Conservation (phyloP, 2,888 invertebrate genomes). For the Aphrophora alni region DNA sequence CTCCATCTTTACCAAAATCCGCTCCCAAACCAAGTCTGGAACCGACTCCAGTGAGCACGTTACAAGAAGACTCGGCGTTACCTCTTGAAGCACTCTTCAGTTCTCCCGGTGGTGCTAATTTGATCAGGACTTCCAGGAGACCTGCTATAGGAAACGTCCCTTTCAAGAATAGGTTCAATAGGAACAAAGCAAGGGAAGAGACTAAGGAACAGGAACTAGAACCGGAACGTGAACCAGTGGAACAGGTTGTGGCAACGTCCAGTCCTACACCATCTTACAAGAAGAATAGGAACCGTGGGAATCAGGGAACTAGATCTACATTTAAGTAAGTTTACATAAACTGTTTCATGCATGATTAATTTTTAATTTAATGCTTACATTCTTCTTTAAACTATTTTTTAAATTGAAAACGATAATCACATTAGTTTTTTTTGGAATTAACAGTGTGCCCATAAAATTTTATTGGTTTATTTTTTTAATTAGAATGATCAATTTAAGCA, state of each 20-base stretch:
- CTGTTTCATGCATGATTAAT: too few relatives aligned
- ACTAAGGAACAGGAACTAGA: constrained; percentile 53
- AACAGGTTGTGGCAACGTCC: constrained; percentile 44
- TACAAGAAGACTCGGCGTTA: constrained; percentile 64
- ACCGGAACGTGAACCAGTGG: constrained; percentile 53
- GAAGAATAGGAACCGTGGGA: constrained; percentile 46
- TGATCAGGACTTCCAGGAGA: constrained; percentile 62
- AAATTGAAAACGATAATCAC: too few relatives aligned
- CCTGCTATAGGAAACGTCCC: constrained; percentile 52
- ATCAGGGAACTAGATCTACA: constrained; percentile 2
- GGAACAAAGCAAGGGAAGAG: constrained; percentile 51
- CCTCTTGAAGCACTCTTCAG: constrained; percentile 65
- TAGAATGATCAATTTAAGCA: too few relatives aligned
- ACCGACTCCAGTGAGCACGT: constrained; percentile 66
- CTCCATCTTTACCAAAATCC: constrained; percentile 64
- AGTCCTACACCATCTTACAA: constrained; percentile 47
- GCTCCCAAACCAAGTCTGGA: constrained; percentile 65
- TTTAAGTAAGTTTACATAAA: constrained; percentile 18
- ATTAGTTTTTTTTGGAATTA: too few relatives aligned
- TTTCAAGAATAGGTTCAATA: constrained; percentile 46
- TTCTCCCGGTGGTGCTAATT: constrained; percentile 52
- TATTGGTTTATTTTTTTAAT: too few relatives aligned
- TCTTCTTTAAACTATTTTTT: too few relatives aligned
- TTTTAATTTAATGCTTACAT: too few relatives aligned
- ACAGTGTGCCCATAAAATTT: too few relatives aligned